phyloP scores from a whole-genome alignment of 2,888 invertebrate species.

The Meloe dianella region DNA sequence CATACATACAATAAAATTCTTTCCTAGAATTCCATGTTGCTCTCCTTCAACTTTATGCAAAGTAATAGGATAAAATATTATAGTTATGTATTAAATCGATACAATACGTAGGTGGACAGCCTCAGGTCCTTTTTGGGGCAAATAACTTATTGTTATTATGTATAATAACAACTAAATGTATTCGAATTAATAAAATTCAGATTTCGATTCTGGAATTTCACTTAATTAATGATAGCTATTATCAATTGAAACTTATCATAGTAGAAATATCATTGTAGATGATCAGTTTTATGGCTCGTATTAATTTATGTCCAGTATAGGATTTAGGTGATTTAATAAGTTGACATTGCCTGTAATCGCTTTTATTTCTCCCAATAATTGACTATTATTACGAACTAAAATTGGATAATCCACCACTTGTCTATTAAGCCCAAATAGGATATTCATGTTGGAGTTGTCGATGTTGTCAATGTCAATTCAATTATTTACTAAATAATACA shows the following conservation, averaged over 20 bases:
- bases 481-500: background rate
- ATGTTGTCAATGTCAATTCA: background rate
- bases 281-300: background rate
- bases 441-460: background rate
- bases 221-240: background rate
- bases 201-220: background rate
- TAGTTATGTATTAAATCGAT: background rate
- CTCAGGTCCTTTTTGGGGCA: background rate
- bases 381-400: background rate
- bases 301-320: background rate
- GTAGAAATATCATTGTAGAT: slow-evolving; percentile 2
- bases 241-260: background rate
- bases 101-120: background rate
- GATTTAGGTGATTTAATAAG: background rate
- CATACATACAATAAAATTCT: background rate
- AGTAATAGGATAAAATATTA: background rate
- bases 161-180: background rate
- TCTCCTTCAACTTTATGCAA: slow-evolving; percentile 3
- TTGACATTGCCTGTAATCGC: background rate
- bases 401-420: background rate
- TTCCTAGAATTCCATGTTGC: background rate
- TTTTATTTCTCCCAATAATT: background rate
- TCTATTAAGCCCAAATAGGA: background rate
- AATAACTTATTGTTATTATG: background rate
- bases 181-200: background rate